Evolutionary conservation across 2,797 vertebrate genomes (phyloP), one percentile per base, ranked within the genome.

Genomic region (Gobio occitaniae): DNA sequence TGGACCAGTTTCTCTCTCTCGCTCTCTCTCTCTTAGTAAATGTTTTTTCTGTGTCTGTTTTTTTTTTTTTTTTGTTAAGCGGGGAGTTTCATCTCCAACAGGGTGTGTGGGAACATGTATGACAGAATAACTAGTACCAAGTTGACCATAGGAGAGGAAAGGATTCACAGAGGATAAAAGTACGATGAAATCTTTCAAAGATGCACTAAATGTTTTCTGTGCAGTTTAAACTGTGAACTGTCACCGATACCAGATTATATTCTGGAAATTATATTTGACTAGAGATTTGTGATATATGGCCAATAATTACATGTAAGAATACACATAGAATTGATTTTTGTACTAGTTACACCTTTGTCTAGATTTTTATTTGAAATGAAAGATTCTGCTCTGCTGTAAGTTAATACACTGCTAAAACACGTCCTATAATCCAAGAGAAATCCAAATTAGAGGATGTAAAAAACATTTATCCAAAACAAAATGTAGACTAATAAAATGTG

Each of bases 321-420:
- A 86, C 17, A 50, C 80, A 85, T 82, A 87, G 86, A 82, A 83
- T 86, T 80, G 36, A 80, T 85, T 83, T 90, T 92, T 88, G 85
- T 85, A 84, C 78, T 89, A 87, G 75, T 78, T 68, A 41, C 32
- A 74, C 59, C 48, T 68, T 85, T 38, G 86, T 87, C 86, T 87
- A 86, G 75, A 65, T 83, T 87, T 61, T 84, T 84, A 69, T 86
- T 76, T 78, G 38, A 72, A 74, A 79, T 89, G 89, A 87, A 86
- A 78, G 88, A 87, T 90, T 89, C 78, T 44, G 87, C 86, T 93
- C 92, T 93, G 90, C 91, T 93, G 92, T 93, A 94, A 86, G 82
- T 79, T 88, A 90, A 90, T 87, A 86, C 87, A 90, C 87, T 92
- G 90, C 89, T 89, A 75, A 78, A 90, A 84, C 54, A 41, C 47